Evolutionary conservation across 2,797 vertebrate genomes (phyloP), one percentile per base, ranked within the genome.

Genomic region (Holocentrus rufus): DNA sequence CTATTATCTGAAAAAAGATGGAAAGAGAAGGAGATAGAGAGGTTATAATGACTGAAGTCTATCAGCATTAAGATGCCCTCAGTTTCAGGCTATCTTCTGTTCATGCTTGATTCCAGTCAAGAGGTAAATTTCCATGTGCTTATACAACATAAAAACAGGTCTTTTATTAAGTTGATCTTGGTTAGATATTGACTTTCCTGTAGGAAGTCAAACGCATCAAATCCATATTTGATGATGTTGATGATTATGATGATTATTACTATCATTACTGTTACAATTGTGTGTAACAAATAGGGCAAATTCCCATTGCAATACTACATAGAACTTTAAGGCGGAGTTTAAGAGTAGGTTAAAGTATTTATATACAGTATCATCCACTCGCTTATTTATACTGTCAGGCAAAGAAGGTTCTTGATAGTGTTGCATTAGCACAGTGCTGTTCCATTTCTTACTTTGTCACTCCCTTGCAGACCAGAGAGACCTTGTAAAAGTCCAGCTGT

Each of bases 401-500:
- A 36, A 39, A 71, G 44, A 84, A 13, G 52, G 72, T 72, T 85
- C 54, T 64, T 5, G n/a, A 46, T 67, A 25, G 44, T 84, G 61
- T 90, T 91, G 84, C 84, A 88, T 82, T 74, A 74, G 69, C 34
- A 64, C 67, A 30, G 64, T 36, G 5, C 70, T 66, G 31, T 56
- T 65, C 58, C 54, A 70, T 65, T 77, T 75, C 69, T 82, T 23
- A n/a, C 18, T 81, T 65, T 82, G 84, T 79, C 83, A 77, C 77
- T 83, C 73, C 72, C 62, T 84, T 20, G 65, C 67, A 73, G 79
- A 85, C 72, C 76, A 66, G 69, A 69, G 64, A 76, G 74, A 72
- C 81, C 77, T 86, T 87, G 87, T 90, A 87, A 90, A 88, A 84
- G 87, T 91, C 88, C 89, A 91, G 88, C 90, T 89, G 91, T 83